Evolutionary conservation across 2,797 vertebrate species (phyloP), one percentile per base, ranked within the genome.

Genomic region (Alauda arvensis): DNA sequence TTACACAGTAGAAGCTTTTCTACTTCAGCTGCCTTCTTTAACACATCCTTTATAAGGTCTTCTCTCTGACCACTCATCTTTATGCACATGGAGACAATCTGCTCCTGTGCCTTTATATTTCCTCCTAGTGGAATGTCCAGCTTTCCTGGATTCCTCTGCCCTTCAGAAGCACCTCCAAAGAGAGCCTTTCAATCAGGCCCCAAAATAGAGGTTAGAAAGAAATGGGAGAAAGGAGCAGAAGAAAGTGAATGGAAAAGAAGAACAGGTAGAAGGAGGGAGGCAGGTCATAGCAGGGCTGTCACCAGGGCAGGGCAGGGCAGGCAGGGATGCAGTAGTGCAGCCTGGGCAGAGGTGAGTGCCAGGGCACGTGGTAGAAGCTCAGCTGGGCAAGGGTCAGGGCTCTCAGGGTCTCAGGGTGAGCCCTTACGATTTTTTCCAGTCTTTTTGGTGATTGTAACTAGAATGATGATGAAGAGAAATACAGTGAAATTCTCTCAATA

Each of bases 361-460:
- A 34, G 34, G 43, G 7, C 25, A 11, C 4, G 13, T 33, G 29
- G 25, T 55, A 11, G 31, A 55, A 10, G 25, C 17, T 48, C 11
- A 40, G 11, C 25, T 48, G 34, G 14, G 24, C 20, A 40, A 39
- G 23, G 10, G 5, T 26, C 0, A 0, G 10, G n/a, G 12, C 18
- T 26, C 40, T 57, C 61, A 39, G n/a, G 6, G 20, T 43, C n/a
- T 57, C 45, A 21, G 26, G 9, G 26, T 67, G 63, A 68, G 28
- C 10, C 39, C 39, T 56, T 42, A 33, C 57, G 26, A 19, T 59
- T 46, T 48, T 63, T 86, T 60, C 19, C 37, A 81, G 12, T 8
- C 33, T 72, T 77, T 46, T 61, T 49, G 9, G 18, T 51, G 31
- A 53, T 37, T 77, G 24, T 18, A 52, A 25, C 20, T 43, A 48